Evolutionary conservation across 2,888 invertebrate species (phyloP), one percentile per base, ranked within the genome.

Genomic region (Carcina quercana): DNA sequence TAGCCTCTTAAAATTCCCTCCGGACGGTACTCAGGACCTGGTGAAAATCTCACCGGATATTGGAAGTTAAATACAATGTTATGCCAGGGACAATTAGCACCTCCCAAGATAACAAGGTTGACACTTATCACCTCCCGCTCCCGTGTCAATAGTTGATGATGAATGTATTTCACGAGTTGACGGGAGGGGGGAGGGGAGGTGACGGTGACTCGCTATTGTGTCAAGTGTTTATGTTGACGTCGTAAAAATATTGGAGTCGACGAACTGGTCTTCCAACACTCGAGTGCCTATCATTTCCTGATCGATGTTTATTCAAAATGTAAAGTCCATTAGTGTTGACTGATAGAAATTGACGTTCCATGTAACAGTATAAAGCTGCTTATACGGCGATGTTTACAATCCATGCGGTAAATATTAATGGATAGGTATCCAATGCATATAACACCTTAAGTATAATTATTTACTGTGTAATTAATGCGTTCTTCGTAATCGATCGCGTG

Each of bases 41-140:
- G 49, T 61, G 63, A 59, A 64, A 72, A 74, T 69, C 62, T 56
- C 58, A 59, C 71, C 69, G 70, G 75, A 72, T 71, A 73, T 69
- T 60, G 62, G 64, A 62, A 59, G 58, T 62, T 59, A 56, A 59
- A 59, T 56, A 65, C 61, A 61, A 61, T 63, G 50, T 51, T 55
- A 51, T 49, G 50, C 50, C 50, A 56, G 50, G 53, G 53, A 54
- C 68, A 75, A 74, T 76, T 76, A 75, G 63, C 74, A 71, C 68
- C 65, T 63, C 50, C 42, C 29, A 35, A 51, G 59, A 68, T 65
- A 66, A 66, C 62, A 58, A 45, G 46, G 52, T 46, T 53, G 65
- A 65, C 59, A 61, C 50, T 62, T 59, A 59, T 55, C 53, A 50
- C 50, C 44, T 50, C 41, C 32, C 49, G 49, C 44, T 50, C 41